Percentiles rank a stretch among this genome's conserved stretches.
Evolutionary conservation across 2,113 vertebrate species (phyloP).

Genomic region (Natator depressus): DNA sequence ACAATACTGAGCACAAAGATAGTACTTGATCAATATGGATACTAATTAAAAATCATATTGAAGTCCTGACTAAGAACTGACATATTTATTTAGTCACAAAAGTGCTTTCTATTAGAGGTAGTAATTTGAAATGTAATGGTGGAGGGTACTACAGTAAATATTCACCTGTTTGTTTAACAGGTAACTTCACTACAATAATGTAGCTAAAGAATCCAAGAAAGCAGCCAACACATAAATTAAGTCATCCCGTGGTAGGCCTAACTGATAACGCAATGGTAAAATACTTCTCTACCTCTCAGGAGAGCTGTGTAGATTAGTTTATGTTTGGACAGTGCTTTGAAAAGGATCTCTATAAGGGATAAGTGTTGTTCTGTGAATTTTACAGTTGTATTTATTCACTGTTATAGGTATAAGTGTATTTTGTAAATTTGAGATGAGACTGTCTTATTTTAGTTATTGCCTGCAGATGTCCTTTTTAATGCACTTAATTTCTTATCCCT

Average conservation of each 20-base stretch:
- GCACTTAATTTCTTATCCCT: background rate
- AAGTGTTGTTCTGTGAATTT: slow-evolving; percentile 16
- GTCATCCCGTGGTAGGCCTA: slow-evolving; percentile 24
- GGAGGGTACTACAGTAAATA: background rate
- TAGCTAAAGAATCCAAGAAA: slow-evolving; percentile 57
- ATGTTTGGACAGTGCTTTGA: slow-evolving; percentile 43
- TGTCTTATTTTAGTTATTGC: background rate
- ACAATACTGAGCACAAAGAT: background rate
- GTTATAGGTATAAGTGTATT: background rate
- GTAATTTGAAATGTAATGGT: background rate
- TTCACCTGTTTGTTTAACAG: slow-evolving; percentile 50
- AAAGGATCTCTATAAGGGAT: slow-evolving; percentile 42
- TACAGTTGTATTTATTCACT: slow-evolving; percentile 50
- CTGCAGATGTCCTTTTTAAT: background rate
- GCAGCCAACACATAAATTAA: slow-evolving; percentile 58
- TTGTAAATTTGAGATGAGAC: background rate
- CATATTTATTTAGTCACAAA: slow-evolving; percentile 24
- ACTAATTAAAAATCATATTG: background rate
- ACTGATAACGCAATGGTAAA: slow-evolving; percentile 55
- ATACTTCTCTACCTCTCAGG: slow-evolving; percentile 32
- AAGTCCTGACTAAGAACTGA: background rate
- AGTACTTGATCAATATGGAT: background rate
- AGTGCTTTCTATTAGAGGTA: slow-evolving; percentile 12
- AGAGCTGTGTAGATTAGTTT: slow-evolving; percentile 42
- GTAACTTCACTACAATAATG: background rate